A percentile compares a stretch with the other conserved stretches of the same genome.
Conservation (phyloP, 2,113 vertebrate species). For the Meriones unguiculatus region DNA sequence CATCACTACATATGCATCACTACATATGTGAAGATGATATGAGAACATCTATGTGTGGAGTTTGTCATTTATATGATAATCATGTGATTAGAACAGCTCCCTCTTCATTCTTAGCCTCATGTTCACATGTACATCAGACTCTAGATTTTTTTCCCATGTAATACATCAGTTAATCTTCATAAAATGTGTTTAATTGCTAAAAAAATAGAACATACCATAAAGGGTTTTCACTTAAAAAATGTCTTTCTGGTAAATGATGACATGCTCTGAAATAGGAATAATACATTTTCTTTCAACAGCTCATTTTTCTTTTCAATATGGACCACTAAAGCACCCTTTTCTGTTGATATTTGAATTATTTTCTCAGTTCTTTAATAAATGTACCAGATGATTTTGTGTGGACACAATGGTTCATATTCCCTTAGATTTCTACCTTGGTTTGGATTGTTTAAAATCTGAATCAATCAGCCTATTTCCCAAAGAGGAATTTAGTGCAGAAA, state of each 20-base stretch:
- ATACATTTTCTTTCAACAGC: not conserved
- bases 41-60: not conserved
- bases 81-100: not conserved
- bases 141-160: not conserved
- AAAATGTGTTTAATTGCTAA: not conserved
- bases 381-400: not conserved
- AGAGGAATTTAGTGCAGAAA: conserved; percentile 7
- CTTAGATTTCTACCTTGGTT: not conserved
- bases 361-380: conserved; percentile 30
- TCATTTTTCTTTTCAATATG: not conserved
- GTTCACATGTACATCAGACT: not conserved
- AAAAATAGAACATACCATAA: not conserved
- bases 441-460: conserved; percentile 21
- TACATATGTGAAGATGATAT: conserved; percentile 11
- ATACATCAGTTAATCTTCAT: not conserved
- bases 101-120: not conserved
- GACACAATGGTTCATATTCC: not conserved
- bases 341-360: conserved; percentile 32
- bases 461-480: conserved; percentile 17
- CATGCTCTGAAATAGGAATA: not conserved
- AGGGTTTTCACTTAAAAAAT: not conserved
- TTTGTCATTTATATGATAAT: not conserved
- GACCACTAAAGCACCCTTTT: not conserved
- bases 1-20: not conserved
- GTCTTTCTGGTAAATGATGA: not conserved